Percentiles rank a stretch among this genome's conserved stretches.
phyloP scores from a whole-genome alignment of 2,113 vertebrate genomes.

The Crotalus tigris region DNA sequence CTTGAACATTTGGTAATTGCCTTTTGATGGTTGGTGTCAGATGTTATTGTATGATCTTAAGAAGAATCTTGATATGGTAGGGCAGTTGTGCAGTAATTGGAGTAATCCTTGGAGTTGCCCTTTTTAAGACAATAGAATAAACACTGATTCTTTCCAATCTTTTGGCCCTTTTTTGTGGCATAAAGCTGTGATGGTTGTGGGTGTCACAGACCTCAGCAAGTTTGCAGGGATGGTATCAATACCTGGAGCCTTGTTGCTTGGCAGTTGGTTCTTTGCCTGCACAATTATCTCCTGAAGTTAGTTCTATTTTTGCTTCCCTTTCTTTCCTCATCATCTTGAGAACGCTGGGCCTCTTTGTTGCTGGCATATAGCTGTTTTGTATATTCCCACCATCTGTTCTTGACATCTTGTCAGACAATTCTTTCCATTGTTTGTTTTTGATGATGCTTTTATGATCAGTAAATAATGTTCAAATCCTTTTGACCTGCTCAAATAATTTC shows the following conservation, averaged over 20 bases:
- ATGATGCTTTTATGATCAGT: not conserved
- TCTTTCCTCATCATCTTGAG: not conserved
- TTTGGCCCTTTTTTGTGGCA: not conserved
- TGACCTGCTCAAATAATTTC: not conserved
- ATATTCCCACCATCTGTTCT: not conserved
- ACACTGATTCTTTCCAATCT: not conserved
- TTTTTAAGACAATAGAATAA: not conserved
- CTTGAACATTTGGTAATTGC: not conserved
- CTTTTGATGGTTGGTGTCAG: not conserved
- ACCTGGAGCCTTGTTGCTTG: not conserved
- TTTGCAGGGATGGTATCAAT: not conserved
- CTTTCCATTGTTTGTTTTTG: not conserved
- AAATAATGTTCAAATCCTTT: not conserved
- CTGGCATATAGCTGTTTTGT: not conserved
- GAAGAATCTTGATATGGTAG: not conserved
- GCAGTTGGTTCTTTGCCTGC: not conserved
- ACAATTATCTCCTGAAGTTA: not conserved
- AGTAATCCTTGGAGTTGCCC: not conserved
- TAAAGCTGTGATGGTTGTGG: not conserved
- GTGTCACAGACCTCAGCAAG: not conserved
- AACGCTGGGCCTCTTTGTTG: not conserved
- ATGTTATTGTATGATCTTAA: not conserved
- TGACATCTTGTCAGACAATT: not conserved
- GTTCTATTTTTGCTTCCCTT: not conserved
- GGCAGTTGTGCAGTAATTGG: not conserved